Conservation (phyloP, 2,113 vertebrate genomes). For the Nettapus auritus region DNA sequence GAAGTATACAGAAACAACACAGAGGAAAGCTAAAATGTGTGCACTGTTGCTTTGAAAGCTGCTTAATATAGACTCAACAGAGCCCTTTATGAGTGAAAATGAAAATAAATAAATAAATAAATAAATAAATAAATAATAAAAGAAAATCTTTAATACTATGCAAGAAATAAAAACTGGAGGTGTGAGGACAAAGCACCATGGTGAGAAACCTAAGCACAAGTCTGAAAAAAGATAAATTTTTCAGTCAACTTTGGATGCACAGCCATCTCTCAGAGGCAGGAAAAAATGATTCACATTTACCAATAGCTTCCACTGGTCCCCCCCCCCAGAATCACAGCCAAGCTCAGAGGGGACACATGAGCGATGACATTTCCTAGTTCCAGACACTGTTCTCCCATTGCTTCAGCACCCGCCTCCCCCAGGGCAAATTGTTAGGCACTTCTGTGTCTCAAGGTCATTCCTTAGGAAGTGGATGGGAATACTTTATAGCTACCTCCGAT, state of each 20-base stretch:
- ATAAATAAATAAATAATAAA: no score
- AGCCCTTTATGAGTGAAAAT: background rate
- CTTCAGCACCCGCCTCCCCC: background rate
- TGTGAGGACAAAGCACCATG: background rate
- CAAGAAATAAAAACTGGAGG: background rate
- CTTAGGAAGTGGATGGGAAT: background rate
- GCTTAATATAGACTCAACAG: rapidly evolving
- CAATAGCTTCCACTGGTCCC: background rate
- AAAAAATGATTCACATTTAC: background rate
- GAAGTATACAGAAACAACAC: rapidly evolving
- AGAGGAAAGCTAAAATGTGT: rapidly evolving
- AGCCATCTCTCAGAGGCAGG: background rate
- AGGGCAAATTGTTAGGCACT: background rate
- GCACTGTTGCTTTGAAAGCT: background rate
- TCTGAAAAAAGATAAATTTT: background rate
- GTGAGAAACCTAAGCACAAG: background rate
- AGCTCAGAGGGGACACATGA: rapidly evolving
- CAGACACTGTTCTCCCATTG: background rate
- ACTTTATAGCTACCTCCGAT: background rate
- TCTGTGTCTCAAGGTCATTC: background rate
- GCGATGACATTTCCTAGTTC: background rate
- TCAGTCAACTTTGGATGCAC: background rate
- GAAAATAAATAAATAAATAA: no score
- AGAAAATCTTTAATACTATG: no score
- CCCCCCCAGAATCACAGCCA: background rate